These are phyloP conservation scores for Parus major DNA, from an alignment of 2,113 vertebrate genomes.

Conservation along the genomic window DNA sequence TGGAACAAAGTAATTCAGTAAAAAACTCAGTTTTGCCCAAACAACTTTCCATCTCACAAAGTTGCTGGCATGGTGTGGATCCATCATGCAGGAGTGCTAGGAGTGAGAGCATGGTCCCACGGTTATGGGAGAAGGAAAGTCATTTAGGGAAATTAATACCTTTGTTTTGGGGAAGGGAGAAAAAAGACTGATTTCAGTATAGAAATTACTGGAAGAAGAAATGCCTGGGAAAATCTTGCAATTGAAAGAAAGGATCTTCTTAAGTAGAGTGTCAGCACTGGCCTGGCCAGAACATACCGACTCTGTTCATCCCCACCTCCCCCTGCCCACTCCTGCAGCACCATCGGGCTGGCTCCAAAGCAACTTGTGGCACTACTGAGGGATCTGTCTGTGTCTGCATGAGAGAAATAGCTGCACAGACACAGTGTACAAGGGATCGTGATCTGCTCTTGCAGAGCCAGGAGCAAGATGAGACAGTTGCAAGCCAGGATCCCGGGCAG, in stretches of 20 bases:
- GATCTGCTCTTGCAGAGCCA: fast-evolving
- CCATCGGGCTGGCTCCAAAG: neutral
- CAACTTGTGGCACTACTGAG: fast-evolving
- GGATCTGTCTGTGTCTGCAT: neutral
- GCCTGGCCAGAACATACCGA: fast-evolving
- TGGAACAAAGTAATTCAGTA: neutral
- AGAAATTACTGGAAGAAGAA: neutral
- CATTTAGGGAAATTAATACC: neutral
- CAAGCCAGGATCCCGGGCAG: fast-evolving
- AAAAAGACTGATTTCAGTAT: neutral
- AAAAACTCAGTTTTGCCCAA: neutral
- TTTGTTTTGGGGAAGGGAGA: neutral
- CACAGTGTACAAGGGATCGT: fast-evolving
- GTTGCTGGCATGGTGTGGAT: neutral
- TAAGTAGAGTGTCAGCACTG: fast-evolving
- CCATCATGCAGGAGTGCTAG: neutral
- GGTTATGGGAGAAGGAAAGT: neutral
- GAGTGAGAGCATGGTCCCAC: neutral
- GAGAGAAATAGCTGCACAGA: neutral
- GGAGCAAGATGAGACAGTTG: neutral
- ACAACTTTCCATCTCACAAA: fast-evolving
- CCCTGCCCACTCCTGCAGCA: neutral
- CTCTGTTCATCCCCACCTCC: neutral
- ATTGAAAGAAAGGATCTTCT: neutral
- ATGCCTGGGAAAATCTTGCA: neutral